Evolutionary conservation across 37 sponge, comb jelly and placozoan genomes (phyloP), one percentile per base, ranked within the genome.

Genomic region (Ianthella basta): DNA sequence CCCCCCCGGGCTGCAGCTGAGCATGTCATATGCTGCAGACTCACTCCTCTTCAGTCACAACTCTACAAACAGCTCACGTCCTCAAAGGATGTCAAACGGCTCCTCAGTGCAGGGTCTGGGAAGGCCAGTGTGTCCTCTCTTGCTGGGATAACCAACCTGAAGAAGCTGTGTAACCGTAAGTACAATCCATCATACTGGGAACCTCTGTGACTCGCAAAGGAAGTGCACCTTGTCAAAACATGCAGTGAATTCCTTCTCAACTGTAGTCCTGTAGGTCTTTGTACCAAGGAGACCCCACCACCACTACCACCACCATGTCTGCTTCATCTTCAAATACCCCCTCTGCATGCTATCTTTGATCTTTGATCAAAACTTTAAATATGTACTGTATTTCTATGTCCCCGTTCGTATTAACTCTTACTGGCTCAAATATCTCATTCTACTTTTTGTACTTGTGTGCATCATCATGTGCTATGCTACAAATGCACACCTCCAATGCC

Each of bases 81-180:
- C 63, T 93, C 94, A 18, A 80, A 84, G 56, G 89, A 75, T 25
- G 77, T 89, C 8, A 36, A 79, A 25, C 79, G 38, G 54, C 54
- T 75, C 54, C 78, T 75, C 16, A 41, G 70, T 0, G 77, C 55
- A 25, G 54, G 44, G 55, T 80, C 53, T 0, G 80, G 85, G 6
- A 83, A 86, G 61, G 68, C 79, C 1, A 53, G 86, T 37, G 88
- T 85, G 4, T 91, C 94, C 14, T 91, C 96, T 13, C 91, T 98
- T 39, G 79, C 98, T 37, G 90, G 94, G 53, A 96, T 98, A 70
- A 95, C 96, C 44, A 84, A 86, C 15, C 90, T 98, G 82, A 98
- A 98, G 94, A 98, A 98, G 65, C 90, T 98, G 4, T 95, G 96
- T 63, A 98, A 98, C 41, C 94, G 97, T 96, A 86, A 80, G 94